Conservation (phyloP, 2,797 vertebrate genomes). For the Gallinago nigripennis region DNA sequence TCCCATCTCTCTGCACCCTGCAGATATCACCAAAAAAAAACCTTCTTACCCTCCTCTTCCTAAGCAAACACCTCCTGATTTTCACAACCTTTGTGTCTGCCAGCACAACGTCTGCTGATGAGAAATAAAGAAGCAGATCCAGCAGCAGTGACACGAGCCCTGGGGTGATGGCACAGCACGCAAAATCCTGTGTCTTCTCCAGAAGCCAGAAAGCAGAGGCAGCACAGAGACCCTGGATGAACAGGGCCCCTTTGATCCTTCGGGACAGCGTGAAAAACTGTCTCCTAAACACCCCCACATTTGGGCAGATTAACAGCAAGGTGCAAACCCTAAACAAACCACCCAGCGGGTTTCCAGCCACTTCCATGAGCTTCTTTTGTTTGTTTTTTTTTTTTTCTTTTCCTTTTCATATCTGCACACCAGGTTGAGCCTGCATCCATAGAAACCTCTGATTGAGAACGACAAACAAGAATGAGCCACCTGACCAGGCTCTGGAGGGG, state of each 20-base stretch:
- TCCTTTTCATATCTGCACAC: neutral
- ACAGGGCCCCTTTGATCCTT: neutral
- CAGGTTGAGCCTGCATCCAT: neutral
- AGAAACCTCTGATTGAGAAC: neutral
- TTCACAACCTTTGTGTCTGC: neutral
- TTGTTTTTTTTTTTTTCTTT: neutral
- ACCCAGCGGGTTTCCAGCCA: neutral
- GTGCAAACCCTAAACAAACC: neutral
- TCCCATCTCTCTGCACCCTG: neutral
- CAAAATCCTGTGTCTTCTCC: neutral
- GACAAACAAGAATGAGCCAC: neutral
- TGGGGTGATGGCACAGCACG: neutral
- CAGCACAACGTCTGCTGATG: neutral
- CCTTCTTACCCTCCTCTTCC: neutral
- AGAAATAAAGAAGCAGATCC: neutral
- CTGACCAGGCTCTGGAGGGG: neutral
- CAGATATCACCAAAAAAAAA: neutral
- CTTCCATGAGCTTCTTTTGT: neutral
- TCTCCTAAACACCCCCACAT: neutral
- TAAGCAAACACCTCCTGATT: neutral
- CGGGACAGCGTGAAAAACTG: neutral
- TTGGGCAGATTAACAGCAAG: neutral
- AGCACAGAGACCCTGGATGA: neutral
- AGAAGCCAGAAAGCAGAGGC: neutral
- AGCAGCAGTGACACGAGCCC: neutral